These are phyloP conservation scores for Carcinoscorpius rotundicauda DNA, from an alignment of 1,140 invertebrate genomes.

Conservation along the genomic window DNA sequence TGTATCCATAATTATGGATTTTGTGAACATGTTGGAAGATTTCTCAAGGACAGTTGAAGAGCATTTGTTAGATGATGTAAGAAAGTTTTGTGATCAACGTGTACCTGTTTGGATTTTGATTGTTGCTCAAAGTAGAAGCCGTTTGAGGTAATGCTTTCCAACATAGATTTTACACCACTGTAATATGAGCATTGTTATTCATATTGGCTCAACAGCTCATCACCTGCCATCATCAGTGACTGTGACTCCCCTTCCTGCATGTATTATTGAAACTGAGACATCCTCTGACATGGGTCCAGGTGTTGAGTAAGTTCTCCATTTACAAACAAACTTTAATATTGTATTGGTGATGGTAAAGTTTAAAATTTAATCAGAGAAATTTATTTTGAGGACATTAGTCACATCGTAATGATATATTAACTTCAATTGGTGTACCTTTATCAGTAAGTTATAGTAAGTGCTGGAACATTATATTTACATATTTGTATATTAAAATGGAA, in stretches of 20 bases:
- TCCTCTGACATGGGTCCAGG: conserved; percentile 16
- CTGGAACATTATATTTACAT: not conserved
- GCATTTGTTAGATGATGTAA: too few species aligned
- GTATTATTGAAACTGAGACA: conserved; percentile 5
- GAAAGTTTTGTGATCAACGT: too few species aligned
- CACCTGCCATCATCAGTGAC: conserved; percentile 5
- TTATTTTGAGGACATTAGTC: not conserved
- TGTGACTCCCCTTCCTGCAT: conserved; percentile 11
- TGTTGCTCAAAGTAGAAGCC: too few species aligned
- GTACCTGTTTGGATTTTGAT: too few species aligned
- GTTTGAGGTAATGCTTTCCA: too few species aligned
- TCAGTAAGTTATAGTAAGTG: not conserved
- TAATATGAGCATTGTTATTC: conserved; percentile 20
- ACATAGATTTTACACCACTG: too few species aligned
- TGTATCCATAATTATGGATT: too few species aligned
- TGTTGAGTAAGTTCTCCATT: conserved; percentile 11
- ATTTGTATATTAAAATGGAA: too few species aligned
- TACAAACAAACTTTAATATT: not conserved
- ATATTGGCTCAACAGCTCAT: conserved; percentile 9
- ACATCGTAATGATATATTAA: not conserved
- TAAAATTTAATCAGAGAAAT: not conserved
- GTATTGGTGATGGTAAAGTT: not conserved
- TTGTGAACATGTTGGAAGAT: too few species aligned
- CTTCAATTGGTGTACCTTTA: not conserved
- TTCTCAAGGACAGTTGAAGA: too few species aligned